Evolutionary conservation across 2,797 vertebrate species (phyloP), one percentile per base, ranked within the genome.

Genomic region (Novumbra hubbsi): DNA sequence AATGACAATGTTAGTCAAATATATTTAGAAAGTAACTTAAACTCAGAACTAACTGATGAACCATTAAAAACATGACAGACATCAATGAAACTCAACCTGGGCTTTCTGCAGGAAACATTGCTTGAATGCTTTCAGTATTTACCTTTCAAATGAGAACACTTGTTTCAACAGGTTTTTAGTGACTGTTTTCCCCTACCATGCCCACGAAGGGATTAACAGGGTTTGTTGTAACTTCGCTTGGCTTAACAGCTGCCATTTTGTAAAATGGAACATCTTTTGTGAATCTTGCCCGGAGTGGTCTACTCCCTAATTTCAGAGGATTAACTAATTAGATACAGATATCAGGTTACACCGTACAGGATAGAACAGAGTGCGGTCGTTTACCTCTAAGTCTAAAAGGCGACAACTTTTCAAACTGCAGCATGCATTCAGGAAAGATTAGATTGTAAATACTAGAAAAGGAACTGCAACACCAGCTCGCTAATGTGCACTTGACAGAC

Each of bases 191-290:
- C 89, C 88, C 88, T 88, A 88, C 84, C 85, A 66, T 1, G 8
- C 48, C 86, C 88, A 92, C 88, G 92, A 91, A 90, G 85, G 90
- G 86, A 88, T 88, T 88, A 89, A 75, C 82, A 85, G 87, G 86
- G 84, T 88, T 41, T 28, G 79, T 76, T 81, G 81, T 74, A 65
- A 72, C 84, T 87, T 79, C 85, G 84, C 84, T 82, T 19, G 90
- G 88, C 89, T 90, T 90, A 89, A 85, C 80, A 66, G 79, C 82
- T 74, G 52, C 81, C 57, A 28, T 88, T 85, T 83, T 73, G 89
- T 87, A 90, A 85, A 88, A 86, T 90, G 87, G 82, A 85, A 74
- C 88, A 89, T 91, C 88, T 89, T 86, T 86, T 87, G 78, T 65
- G 75, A 85, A 88, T 88, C 89, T 83, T 89, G 85, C 87, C 89